Evolutionary conservation across 1,140 invertebrate genomes (phyloP), one percentile per base, ranked within the genome.

Genomic region (Acromyrmex echinatior): DNA sequence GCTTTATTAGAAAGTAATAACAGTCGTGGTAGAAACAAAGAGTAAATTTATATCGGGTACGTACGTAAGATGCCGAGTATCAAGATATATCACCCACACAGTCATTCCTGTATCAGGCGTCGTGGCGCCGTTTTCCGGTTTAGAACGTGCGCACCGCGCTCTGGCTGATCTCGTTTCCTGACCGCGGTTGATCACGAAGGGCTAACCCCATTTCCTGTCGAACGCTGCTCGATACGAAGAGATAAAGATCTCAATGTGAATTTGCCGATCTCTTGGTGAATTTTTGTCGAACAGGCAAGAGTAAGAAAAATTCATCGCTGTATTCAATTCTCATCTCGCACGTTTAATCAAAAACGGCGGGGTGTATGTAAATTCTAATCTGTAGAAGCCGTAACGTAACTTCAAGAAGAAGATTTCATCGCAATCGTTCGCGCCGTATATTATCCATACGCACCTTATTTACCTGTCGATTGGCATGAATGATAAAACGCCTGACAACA

Each of bases 1-100:
- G 91, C 92, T 92, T 92, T 92, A 92, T 92, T 92, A 92, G 92
- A 92, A 92, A 92, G 90, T 92, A 92, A 92, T 92, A 92, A 92
- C 88, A 92, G 90, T 88, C 82, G 31, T 28, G 65, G 56, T 53
- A 51, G 71, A 91, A 90, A 88, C 71, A 90, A 90, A 85, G 85
- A 81, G 78, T 63, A 87, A 92, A 92, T 92, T 92, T 92, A 89
- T 92, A 85, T 65, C 80, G 62, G n/a, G 53, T 78, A 80, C 63
- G 65, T 70, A 85, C 77, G 73, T 80, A 90, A 90, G 90, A 90
- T 77, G 86, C 86, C 74, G 45, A 18, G 63, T 70, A 71, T 76
- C 79, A 70, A 90, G 89, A 90, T 90, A 90, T 90, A 90, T 90
- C 88, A 77, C 86, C 86, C 65, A 14, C 65, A 14, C 65, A 14